Evolutionary conservation across 2,113 vertebrate genomes (phyloP), one percentile per base, ranked within the genome.

Genomic region (Tricholaema leucomelas): DNA sequence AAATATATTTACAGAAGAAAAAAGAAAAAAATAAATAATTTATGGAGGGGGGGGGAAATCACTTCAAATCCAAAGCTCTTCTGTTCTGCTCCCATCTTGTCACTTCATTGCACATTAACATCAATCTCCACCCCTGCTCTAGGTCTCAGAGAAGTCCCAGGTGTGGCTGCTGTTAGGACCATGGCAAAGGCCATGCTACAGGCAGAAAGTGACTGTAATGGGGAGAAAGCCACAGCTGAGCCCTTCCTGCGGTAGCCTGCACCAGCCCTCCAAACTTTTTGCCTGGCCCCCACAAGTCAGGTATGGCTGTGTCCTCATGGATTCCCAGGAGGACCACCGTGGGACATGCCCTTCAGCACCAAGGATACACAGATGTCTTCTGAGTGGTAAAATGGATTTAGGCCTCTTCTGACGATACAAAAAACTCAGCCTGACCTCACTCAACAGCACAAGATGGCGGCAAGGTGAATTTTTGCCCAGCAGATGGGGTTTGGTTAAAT

Each of bases 1-100:
- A 99, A 99, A 99, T 99, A 99, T 99, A 99, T 99, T 99, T 99
- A 99, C 99, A 99, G 97, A 97, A 97, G 94, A 89, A 98, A 95
- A 97, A 98, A 98, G 98, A 98, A 98, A 98, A 98, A 96, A 98
- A 95, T 99, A 99, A 99, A 99, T 99, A 99, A 99, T 98, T 98
- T 98, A 98, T 63, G 96, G 52, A 12, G 48, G 48, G 48, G 48
- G 50, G 50, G 14, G 25, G 91, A 93, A 98, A 98, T 98, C 98
- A 98, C 98, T 98, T 98, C 98, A 98, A 98, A 98, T 97, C 97
- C 97, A 98, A 98, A 98, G 96, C 97, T 97, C 94, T 97, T 92
- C 96, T 92, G 96, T 96, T 98, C 97, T 97, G 98, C 97, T 98
- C 98, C 95, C 97, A 84, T 96, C 98, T 98, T 97, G 97, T 97